Evolutionary conservation across 2,113 vertebrate genomes (phyloP).

Genomic region (Albula goreensis): DNA sequence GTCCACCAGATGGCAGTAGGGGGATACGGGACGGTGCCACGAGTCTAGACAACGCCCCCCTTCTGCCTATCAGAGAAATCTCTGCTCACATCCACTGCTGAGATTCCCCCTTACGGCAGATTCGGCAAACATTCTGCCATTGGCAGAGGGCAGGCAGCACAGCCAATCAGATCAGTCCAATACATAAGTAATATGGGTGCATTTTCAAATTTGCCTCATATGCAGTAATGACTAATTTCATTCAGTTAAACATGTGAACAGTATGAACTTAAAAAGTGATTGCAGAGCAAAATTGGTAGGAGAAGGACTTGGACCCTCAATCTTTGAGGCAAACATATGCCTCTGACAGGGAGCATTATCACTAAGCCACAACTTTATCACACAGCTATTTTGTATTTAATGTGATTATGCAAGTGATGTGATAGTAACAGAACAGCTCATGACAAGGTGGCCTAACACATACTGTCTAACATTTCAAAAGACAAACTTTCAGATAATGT

Average conservation of each 20-base stretch:
- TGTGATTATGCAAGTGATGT: too few relatives aligned
- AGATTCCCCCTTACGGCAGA: not conserved
- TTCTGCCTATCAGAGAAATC: not conserved
- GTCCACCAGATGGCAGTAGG: not conserved
- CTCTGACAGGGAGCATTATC: too few relatives aligned
- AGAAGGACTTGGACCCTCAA: too few relatives aligned
- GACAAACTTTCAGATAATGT: not conserved
- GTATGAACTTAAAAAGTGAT: too few relatives aligned
- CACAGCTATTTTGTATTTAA: too few relatives aligned
- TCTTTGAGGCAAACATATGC: too few relatives aligned
- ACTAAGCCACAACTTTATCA: too few relatives aligned
- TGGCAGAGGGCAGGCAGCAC: not conserved
- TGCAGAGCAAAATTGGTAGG: too few relatives aligned
- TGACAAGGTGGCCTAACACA: too few relatives aligned
- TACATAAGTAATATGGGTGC: not conserved
- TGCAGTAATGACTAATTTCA: not conserved
- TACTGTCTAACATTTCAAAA: not conserved
- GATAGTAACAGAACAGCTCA: too few relatives aligned
- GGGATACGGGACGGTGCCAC: not conserved
- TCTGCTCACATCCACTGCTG: not conserved
- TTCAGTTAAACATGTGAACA: too few relatives aligned
- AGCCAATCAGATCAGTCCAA: not conserved
- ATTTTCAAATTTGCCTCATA: not conserved
- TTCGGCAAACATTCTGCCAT: not conserved
- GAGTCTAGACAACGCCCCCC: constrained; percentile 2